These are phyloP conservation scores for Pipistrellus pipistrellus DNA, from an alignment of 2,797 vertebrate species.

Conservation along the genomic window DNA sequence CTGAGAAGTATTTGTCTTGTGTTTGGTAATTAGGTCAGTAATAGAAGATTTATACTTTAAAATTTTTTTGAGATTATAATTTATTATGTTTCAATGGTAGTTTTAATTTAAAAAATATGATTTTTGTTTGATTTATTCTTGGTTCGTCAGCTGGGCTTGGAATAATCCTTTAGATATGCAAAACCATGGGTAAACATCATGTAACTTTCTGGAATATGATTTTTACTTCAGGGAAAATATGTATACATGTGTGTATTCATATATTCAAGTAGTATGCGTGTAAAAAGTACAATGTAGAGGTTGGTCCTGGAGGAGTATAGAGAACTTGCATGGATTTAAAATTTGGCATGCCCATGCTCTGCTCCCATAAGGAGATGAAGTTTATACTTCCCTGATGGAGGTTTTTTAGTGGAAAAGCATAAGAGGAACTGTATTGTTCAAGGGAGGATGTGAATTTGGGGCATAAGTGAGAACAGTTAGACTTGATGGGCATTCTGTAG, in stretches of 20 bases:
- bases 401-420: neutral
- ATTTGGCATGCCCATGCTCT: rapidly evolving
- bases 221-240: neutral
- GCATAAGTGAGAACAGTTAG: neutral
- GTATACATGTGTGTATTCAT: neutral
- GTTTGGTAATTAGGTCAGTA: neutral
- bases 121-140: neutral
- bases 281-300: neutral
- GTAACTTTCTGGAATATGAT: neutral
- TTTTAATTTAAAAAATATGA: neutral
- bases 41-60: neutral
- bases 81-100: neutral
- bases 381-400: neutral
- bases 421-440: neutral
- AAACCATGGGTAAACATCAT: neutral
- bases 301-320: neutral
- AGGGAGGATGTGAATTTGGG: neutral
- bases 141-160: neutral
- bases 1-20: neutral
- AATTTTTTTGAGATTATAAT: neutral
- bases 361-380: neutral
- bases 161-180: neutral
- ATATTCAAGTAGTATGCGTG: neutral
- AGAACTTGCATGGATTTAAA: neutral
- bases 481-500: neutral